Conservation (phyloP, 2,797 vertebrate genomes). For the Rhadinocentrus ornatus region DNA sequence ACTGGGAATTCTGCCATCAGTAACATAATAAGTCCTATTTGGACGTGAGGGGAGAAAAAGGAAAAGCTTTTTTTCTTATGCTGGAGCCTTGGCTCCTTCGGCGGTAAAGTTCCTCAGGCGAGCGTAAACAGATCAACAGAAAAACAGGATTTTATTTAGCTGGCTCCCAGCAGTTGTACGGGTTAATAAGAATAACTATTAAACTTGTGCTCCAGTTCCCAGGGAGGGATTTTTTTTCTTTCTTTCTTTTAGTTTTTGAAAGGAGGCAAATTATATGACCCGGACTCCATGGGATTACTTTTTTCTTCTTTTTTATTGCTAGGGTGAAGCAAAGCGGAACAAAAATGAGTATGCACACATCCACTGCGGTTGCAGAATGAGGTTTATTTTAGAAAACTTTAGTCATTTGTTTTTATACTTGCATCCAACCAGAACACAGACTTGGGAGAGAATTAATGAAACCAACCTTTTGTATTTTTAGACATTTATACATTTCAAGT, state of each 20-base stretch:
- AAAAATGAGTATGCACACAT: slow-evolving; percentile 39
- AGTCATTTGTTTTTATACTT: slow-evolving; percentile 20
- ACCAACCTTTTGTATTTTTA: slow-evolving; percentile 1
- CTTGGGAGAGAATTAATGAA: not conserved
- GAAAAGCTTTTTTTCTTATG: slow-evolving; percentile 41
- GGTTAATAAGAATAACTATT: slow-evolving; percentile 63
- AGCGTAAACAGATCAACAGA: slow-evolving; percentile 76
- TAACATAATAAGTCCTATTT: slow-evolving; percentile 82
- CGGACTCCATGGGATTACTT: slow-evolving; percentile 43
- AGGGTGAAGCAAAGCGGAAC: slow-evolving; percentile 44
- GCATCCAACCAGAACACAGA: slow-evolving; percentile 13
- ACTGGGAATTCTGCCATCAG: slow-evolving; percentile 80
- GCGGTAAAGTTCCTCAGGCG: slow-evolving; percentile 71
- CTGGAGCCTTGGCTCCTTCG: slow-evolving; percentile 61
- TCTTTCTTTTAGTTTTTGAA: not conserved
- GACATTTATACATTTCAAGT: not conserved
- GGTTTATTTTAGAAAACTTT: slow-evolving; percentile 46
- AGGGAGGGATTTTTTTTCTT: slow-evolving; percentile 26
- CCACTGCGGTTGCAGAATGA: slow-evolving; percentile 42
- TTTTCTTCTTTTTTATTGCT: slow-evolving; percentile 10
- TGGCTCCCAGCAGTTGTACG: slow-evolving; percentile 55
- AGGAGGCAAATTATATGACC: slow-evolving; percentile 56
- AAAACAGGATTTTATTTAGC: slow-evolving; percentile 64
- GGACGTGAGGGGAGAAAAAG: slow-evolving; percentile 58
- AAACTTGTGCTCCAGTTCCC: slow-evolving; percentile 53